Evolutionary conservation across 2,888 invertebrate genomes (phyloP).

Genomic region (Sylvicola cinctus): DNA sequence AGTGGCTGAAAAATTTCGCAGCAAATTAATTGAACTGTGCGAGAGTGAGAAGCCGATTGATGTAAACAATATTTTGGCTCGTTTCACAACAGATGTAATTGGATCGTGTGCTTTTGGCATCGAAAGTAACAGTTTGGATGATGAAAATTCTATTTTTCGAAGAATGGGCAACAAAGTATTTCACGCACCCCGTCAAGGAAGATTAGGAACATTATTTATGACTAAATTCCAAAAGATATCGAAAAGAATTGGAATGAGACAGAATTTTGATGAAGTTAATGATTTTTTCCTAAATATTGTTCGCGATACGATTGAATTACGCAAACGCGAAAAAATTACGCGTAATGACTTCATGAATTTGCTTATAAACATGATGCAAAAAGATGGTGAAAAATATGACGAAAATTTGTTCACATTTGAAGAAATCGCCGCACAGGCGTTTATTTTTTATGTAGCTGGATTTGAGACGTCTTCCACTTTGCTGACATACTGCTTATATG

Average conservation of each 20-base stretch:
- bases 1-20: background rate
- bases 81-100: conserved; percentile 29
- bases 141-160: conserved; percentile 21
- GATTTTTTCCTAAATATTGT: conserved; percentile 11
- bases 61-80: conserved; percentile 23
- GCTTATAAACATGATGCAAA: background rate
- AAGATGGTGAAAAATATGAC: background rate
- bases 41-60: conserved; percentile 14
- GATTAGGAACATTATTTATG: background rate
- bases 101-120: conserved; percentile 28
- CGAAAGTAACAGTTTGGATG: conserved; percentile 23
- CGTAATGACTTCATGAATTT: conserved; percentile 13
- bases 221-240: background rate
- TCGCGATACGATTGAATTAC: conserved; percentile 1
- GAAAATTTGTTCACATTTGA: too few species aligned
- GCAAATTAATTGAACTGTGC: conserved; percentile 4
- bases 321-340: conserved; percentile 4
- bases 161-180: conserved; percentile 12
- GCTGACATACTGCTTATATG: conserved; percentile 27
- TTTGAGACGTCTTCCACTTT: conserved; percentile 31
- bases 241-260: background rate
- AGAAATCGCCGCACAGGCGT: conserved; percentile 25
- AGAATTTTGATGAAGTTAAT: conserved; percentile 5
- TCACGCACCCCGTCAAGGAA: background rate
- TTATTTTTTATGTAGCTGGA: conserved; percentile 31